phyloP scores from a whole-genome alignment of 2,113 vertebrate genomes.

The Desmodus rotundus region DNA sequence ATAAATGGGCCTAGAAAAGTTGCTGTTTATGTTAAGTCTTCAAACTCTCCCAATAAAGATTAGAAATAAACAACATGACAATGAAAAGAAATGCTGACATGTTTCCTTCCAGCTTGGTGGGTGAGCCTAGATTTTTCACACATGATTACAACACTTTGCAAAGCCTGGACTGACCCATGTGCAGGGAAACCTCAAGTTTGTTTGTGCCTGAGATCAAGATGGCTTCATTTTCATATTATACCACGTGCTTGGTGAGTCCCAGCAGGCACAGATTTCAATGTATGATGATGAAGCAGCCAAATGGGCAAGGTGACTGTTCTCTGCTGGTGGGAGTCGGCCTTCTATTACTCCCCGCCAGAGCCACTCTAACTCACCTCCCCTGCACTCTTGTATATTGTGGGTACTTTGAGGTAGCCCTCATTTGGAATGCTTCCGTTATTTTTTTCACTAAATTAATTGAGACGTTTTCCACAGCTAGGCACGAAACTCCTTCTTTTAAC shows the following conservation, averaged over 20 bases:
- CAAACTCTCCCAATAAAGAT: not conserved
- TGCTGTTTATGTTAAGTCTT: not conserved
- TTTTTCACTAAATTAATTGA: not conserved
- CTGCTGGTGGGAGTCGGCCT: constrained; percentile 77
- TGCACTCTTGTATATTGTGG: not conserved
- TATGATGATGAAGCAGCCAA: constrained; percentile 88
- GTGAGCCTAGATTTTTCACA: not conserved
- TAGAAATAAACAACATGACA: not conserved
- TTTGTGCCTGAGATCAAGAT: constrained; percentile 85
- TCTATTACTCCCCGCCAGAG: constrained; percentile 57
- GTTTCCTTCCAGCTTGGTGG: not conserved
- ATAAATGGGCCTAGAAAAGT: not conserved
- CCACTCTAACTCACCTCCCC: not conserved
- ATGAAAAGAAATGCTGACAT: not conserved
- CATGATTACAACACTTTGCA: constrained; percentile 83
- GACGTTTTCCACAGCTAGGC: not conserved
- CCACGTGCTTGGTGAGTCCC: constrained; percentile 86
- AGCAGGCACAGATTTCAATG: constrained; percentile 77
- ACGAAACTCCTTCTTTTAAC: not conserved
- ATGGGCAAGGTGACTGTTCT: constrained; percentile 87
- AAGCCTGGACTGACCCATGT: constrained; percentile 81
- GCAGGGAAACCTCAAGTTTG: constrained; percentile 62
- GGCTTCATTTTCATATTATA: constrained; percentile 87
- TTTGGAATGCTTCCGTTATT: not conserved
- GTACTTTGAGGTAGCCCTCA: not conserved